Evolutionary conservation across 2,113 vertebrate species (phyloP), one percentile per base, ranked within the genome.

Genomic region (Colossoma macropomum): DNA sequence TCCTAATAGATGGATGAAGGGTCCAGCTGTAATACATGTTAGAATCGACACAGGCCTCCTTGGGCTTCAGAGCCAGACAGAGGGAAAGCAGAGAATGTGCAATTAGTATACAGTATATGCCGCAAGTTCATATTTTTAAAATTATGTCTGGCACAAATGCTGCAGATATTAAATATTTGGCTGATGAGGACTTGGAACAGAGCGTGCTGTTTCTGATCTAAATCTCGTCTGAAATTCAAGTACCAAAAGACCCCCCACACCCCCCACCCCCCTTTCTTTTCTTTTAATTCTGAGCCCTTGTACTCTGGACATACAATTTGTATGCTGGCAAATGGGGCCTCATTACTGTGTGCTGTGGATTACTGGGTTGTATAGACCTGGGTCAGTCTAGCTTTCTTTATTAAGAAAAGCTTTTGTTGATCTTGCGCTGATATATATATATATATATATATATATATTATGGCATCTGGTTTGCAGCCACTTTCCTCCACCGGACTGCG

Each of bases 101-200:
- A 87, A 75, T 86, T 86, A 86, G 50, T 28, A 28, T 50, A 48
- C 75, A 74, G 68, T 82, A 71, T 86, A 80, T 45, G n/a, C 27
- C 38, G 81, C 72, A 88, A 82, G 66, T 69, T 83, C 52, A 76
- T 81, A 84, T 84, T 81, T n/a, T 77, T 56, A 86, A 81, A 65
- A 83, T 75, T 21, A 82, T 66, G 38, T 85, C 72, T 82, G 71
- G 78, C 70, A 52, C 21, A 79, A 30, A 66, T 52, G 11, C 74
- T 70, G 27, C 48, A 72, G 79, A 86, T 85, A 81, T 84, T 71
- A 77, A 78, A 75, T 80, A 86, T 82, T 87, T 75, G 76, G 27
- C 74, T 69, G 62, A 75, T 60, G 69, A 75, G 50, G 34, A 60
- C 68, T 79, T 79, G 60, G 54, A 86, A 68, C 30, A 9, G 28